Percentiles rank a stretch among this genome's conserved stretches.
phyloP scores from a whole-genome alignment of 2,888 invertebrate genomes.

The Drosophila paucipuncta region DNA sequence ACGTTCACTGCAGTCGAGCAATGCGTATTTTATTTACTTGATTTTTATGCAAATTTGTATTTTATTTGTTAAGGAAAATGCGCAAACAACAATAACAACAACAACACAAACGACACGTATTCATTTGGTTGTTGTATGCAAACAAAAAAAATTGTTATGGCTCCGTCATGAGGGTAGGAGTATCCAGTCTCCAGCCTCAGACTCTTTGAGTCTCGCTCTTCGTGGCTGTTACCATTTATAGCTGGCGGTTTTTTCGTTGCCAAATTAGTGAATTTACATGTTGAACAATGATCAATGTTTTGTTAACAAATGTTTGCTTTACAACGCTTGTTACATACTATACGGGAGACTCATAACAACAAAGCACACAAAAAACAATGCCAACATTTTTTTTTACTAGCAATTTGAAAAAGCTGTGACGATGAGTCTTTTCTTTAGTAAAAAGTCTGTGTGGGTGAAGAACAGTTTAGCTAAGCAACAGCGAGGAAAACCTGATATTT shows the following conservation, averaged over 20 bases:
- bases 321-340: conserved; percentile 66
- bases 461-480: neutral
- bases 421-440: conserved; percentile 33
- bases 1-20: conserved; percentile 35
- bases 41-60: conserved; percentile 80
- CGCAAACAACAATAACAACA: conserved; percentile 29
- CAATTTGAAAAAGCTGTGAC: conserved; percentile 35
- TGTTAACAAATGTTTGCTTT: conserved; percentile 79
- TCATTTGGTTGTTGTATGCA: conserved; percentile 75
- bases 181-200: conserved; percentile 29
- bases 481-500: neutral
- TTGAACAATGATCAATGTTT: conserved; percentile 83
- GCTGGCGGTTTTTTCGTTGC: conserved; percentile 77
- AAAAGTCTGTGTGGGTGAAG: conserved; percentile 17
- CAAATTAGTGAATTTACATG: conserved; percentile 82
- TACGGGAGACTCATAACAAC: conserved; percentile 55
- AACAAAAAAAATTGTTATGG: conserved; percentile 66
- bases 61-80: conserved; percentile 76
- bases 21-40: conserved; percentile 75
- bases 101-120: conserved; percentile 61
- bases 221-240: conserved; percentile 77
- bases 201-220: conserved; percentile 33
- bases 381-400: conserved; percentile 32
- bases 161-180: conserved; percentile 47
- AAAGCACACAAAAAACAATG: conserved; percentile 53